Conservation (phyloP, 2,797 vertebrate genomes). For the Chelidonichthys spinosus region DNA sequence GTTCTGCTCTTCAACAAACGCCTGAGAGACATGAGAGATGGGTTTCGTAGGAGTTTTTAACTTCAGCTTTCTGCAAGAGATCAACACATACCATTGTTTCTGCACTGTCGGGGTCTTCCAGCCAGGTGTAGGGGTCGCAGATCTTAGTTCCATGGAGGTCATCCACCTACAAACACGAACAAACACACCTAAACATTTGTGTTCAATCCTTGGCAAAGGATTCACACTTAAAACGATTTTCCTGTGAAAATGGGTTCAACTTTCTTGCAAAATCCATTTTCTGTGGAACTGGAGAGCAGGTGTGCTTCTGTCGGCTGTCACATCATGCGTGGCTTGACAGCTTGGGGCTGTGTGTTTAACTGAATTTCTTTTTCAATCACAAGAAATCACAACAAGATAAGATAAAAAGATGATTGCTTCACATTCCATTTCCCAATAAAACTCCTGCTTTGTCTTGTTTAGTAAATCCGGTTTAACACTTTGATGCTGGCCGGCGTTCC, state of each 20-base stretch:
- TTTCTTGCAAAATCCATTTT: background rate
- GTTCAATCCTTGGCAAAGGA: background rate
- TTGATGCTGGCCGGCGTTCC: background rate
- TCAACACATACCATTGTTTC: constrained; percentile 76
- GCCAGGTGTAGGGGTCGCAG: constrained; percentile 80
- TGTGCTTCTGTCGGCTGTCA: background rate
- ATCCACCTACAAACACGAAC: constrained; percentile 70
- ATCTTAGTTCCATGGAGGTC: constrained; percentile 81
- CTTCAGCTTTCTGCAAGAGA: background rate
- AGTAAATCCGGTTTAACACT: background rate
- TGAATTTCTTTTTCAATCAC: too few relatives aligned
- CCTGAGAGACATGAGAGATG: constrained; percentile 56
- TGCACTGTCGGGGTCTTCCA: constrained; percentile 80
- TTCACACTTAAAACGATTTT: background rate
- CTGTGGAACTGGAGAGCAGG: background rate
- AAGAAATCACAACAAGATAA: too few relatives aligned
- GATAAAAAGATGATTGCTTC: background rate
- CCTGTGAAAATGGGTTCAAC: background rate
- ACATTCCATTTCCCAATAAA: background rate
- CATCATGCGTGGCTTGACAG: too few relatives aligned
- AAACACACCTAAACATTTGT: background rate
- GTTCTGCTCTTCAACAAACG: constrained; percentile 85
- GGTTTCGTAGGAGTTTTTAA: background rate
- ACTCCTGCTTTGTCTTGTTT: background rate
- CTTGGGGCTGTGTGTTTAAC: background rate